Base-by-base conservation (phyloP, 2,113 vertebrate genomes). In the Erinaceus europaeus region DNA sequence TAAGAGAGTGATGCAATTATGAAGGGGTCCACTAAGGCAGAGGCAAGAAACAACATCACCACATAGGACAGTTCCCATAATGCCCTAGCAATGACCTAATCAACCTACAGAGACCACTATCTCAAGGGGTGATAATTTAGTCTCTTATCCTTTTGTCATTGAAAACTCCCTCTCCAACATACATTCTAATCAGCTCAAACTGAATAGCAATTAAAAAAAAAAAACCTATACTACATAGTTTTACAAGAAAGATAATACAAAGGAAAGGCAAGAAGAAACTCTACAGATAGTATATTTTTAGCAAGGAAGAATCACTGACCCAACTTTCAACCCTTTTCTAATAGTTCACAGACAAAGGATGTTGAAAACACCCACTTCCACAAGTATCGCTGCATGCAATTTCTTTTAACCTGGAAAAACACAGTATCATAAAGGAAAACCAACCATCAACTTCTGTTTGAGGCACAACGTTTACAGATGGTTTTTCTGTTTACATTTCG, bases 41-140 rank as follows among this genome's bases (percentile, higher is more conserved):
- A 89, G 76, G 36, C 52, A 3, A 74, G 61, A 90, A 21, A 21
- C 0, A 17, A 53, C 44, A 23, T 85, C 86, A 84, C n/a, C 29
- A 88, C 73, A 52, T 5, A 94, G 50, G 67, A 59, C 90, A 74
- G 92, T 78, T 86, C 88, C 83, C 73, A 80, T 21, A 85, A 90
- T 78, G 93, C 92, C 94, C 90, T 86, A 90, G 25, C 93, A 95
- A 97, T 95, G 94, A 91, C 95, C 42, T 82, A 4, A 46, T 89
- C 95, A 94, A 96, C 94, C 95, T 89, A 85, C 82, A 89, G 48
- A 95, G 89, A 95, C 94, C 92, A 95, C 91, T 29, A 90, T 96
- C 96, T 97, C 96, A 92, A 95, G 95, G 94, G 94, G 95, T 94
- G 88, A 94, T 94, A 95, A 95, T 96, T 97, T 96, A 94, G 92